These are phyloP conservation scores for Oreochromis aureus DNA, from an alignment of 2,113 vertebrate genomes.

Conservation along the genomic window DNA sequence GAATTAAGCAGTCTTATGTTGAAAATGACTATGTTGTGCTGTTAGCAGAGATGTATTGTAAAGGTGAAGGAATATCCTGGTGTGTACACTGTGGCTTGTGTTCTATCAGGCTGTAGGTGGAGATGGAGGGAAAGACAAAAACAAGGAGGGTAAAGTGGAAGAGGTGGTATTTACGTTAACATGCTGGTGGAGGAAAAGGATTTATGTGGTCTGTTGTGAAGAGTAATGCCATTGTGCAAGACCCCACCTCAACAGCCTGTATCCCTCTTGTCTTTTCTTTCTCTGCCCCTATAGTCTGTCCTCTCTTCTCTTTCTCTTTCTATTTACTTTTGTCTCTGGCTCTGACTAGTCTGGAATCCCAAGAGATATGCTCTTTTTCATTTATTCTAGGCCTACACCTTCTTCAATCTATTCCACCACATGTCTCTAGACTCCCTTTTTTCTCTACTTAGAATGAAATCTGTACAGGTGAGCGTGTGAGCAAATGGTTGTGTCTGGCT, in stretches of 20 bases:
- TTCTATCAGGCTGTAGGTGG: conserved; percentile 5
- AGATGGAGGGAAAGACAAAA: neutral
- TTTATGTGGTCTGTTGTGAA: conserved; percentile 27
- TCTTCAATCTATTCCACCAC: neutral
- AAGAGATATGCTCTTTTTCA: neutral
- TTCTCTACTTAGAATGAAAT: neutral
- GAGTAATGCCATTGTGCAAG: conserved; percentile 32
- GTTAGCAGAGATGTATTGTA: neutral
- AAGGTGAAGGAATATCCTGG: neutral
- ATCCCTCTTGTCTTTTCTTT: neutral
- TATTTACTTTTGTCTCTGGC: conserved; percentile 39
- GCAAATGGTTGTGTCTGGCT: neutral
- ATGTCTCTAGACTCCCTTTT: neutral
- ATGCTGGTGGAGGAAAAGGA: conserved; percentile 1
- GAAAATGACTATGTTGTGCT: neutral
- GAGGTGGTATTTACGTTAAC: conserved; percentile 48
- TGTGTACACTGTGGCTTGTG: neutral
- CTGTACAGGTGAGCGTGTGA: neutral
- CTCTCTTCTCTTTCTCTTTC: neutral
- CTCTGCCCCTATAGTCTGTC: neutral
- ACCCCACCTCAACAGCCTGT: neutral
- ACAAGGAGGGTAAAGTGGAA: neutral
- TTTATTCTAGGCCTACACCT: conserved; percentile 30
- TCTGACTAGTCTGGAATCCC: conserved; percentile 3
- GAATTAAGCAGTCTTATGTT: neutral